Base-by-base conservation (phyloP, 2,888 invertebrate species). In the Nomada fucata region DNA sequence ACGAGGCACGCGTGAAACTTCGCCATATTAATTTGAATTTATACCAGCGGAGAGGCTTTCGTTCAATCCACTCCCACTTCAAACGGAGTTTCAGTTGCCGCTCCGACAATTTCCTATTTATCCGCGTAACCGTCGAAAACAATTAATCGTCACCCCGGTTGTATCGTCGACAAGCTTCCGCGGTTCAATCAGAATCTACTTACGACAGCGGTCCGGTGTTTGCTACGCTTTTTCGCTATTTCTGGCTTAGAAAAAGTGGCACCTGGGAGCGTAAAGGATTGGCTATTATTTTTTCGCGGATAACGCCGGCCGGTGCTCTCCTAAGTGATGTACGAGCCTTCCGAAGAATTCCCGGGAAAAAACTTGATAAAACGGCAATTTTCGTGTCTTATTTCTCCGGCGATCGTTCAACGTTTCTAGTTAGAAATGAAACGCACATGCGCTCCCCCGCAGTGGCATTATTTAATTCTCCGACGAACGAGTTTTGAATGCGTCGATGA, bases 21-120 rank as follows among this genome's bases (percentile, higher is more conserved):
- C 84, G 65, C 82, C 82, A 86, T 84, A 87, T 89, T 92, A 91
- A 92, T 91, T 89, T 88, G 87, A 91, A 92, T 91, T 91, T 91
- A 91, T 90, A 88, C 85, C 84, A 80, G 74, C 83, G 77, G 63
- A 68, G 42, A 13, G 50, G 50, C 65, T 53, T 26, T n/a, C 65
- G 59, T 23, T 4, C n/a, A 36, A 10, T 26, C 18, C 42, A 10
- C n/a, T 15, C 13, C 9, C n/a, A 26, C 13, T 11, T 26, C 10
- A 15, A 9, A 7, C 18, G 15, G 2, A 4, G 20, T 29, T 18
- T 60, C 36, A 59, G n/a, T 4, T 53, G 53, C 20, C 42, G 23
- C 36, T 15, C 10, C 15, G 20, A 4, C 29, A 59, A 50, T 79
- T 61, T 72, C 26, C 15, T 26, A 36, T 68, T 68, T 63, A 63